Percentiles rank a stretch among this genome's conserved stretches.
phyloP scores from a whole-genome alignment of 2,113 vertebrate species.

The Symphodus melops region DNA sequence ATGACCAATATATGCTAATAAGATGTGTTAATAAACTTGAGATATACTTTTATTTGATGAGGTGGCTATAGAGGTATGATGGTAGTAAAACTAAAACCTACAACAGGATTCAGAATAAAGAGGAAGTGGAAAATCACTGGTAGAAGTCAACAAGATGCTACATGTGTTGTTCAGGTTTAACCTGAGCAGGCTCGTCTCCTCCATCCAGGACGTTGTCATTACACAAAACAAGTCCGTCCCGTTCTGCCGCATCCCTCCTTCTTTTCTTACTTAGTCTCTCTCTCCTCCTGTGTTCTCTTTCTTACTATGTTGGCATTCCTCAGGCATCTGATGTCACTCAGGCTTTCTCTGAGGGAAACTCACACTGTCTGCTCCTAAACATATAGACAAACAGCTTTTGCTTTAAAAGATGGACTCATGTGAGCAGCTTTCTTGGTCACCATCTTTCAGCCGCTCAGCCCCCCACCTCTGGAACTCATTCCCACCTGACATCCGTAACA shows the following conservation, averaged over 20 bases:
- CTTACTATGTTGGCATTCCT: constrained; percentile 43
- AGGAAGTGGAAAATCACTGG: constrained; percentile 11
- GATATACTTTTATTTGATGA: no score
- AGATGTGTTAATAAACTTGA: no score
- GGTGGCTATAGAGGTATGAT: no score
- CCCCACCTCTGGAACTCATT: no score
- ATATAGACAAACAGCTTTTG: constrained; percentile 7
- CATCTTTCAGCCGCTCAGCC: no score
- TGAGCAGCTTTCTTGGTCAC: constrained; percentile 32
- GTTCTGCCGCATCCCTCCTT: constrained; percentile 51
- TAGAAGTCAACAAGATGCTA: background rate
- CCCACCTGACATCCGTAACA: no score
- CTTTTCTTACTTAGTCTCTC: constrained; percentile 1
- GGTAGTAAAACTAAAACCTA: no score
- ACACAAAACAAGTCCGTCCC: constrained; percentile 57
- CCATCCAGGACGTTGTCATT: constrained; percentile 9
- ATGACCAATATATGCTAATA: no score
- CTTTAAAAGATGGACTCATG: background rate
- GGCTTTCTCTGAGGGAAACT: no score
- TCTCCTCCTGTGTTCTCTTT: constrained; percentile 12
- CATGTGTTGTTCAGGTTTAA: constrained; percentile 46
- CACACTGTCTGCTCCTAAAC: no score
- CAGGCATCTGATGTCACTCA: constrained; percentile 48
- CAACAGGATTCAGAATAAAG: no score
- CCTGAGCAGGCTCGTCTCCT: background rate